Evolutionary conservation across 2,797 vertebrate genomes (phyloP), one percentile per base, ranked within the genome.

Genomic region (Catharus ustulatus): DNA sequence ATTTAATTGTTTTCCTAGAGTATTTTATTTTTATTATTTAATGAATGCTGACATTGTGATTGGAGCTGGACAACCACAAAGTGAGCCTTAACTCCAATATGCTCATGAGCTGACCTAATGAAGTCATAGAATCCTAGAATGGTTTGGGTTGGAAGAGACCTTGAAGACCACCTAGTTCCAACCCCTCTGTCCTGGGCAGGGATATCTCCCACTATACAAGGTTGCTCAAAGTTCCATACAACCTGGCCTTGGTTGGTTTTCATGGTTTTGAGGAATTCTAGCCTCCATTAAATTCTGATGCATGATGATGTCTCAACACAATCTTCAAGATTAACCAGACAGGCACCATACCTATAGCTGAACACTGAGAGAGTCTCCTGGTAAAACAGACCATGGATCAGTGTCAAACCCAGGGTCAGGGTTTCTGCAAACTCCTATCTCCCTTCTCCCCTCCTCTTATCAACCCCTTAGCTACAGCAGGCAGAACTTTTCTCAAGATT

Each of bases 1-100:
- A 97, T 97, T 97, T 96, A 97, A 97, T 93, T 95, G 87, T 89
- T 96, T 97, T 96, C 74, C 71, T 92, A 75, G 69, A 94, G 80
- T 91, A 80, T 96, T 96, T 96, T 96, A 91, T 91, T 96, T 96
- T 97, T 96, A 88, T 93, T 93, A 46, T 67, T 91, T 91, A 89
- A 84, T 83, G 82, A 88, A 38, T 43, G 32, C 30, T 93, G 85
- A 93, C 45, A 72, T 87, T 76, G 48, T 57, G 52, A 81, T 51
- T 1, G 5, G 38, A 74, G 34, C 63, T 82, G 74, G 73, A 84
- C 55, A 85, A 29, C 8, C 51, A 67, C 0, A 6, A 85, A 81
- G 43, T 9, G 74, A 94, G 57, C 5, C 34, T 81, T 55, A 85
- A 72, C 9, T 73, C 22, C 52, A 69, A 1, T 1, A 0, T 24